Conservation (phyloP, 53 echinoderm and acorn worm genomes). For the Henricia sp. region DNA sequence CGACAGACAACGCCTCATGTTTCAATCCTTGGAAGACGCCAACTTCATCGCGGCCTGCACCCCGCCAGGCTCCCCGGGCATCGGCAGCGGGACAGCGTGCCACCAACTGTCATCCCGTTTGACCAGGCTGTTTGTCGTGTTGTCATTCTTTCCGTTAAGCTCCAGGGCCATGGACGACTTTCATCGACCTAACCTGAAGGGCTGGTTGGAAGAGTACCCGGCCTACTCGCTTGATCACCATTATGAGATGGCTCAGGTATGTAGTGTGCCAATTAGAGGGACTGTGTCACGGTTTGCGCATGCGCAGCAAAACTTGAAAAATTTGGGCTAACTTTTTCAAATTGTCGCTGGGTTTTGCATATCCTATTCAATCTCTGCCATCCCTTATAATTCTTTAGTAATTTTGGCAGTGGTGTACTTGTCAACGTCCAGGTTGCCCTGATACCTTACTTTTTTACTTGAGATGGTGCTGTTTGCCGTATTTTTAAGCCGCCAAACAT, state of each 20-base stretch:
- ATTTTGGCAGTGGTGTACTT: too few relatives aligned
- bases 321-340: too few relatives aligned
- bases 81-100: slow-evolving; percentile 76
- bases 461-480: too few relatives aligned
- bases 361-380: too few relatives aligned
- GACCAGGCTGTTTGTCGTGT: slow-evolving; percentile 68
- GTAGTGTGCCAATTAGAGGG: background rate
- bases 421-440: too few relatives aligned
- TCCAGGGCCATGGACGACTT: slow-evolving; percentile 64
- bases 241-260: slow-evolving; percentile 87
- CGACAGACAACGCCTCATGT: slow-evolving; percentile 70
- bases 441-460: too few relatives aligned
- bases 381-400: too few relatives aligned
- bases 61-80: slow-evolving; percentile 71
- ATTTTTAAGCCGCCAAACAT: too few relatives aligned
- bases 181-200: slow-evolving; percentile 73
- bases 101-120: slow-evolving; percentile 71
- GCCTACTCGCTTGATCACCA: slow-evolving; percentile 91
- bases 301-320: too few relatives aligned
- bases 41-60: slow-evolving; percentile 78
- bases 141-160: slow-evolving; percentile 73
- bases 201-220: slow-evolving; percentile 97
- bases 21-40: slow-evolving; percentile 76
- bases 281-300: too few relatives aligned
- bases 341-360: too few relatives aligned